These are phyloP conservation scores for Gymnoscopelus braueri DNA, from an alignment of 2,797 vertebrate species.

Conservation along the genomic window DNA sequence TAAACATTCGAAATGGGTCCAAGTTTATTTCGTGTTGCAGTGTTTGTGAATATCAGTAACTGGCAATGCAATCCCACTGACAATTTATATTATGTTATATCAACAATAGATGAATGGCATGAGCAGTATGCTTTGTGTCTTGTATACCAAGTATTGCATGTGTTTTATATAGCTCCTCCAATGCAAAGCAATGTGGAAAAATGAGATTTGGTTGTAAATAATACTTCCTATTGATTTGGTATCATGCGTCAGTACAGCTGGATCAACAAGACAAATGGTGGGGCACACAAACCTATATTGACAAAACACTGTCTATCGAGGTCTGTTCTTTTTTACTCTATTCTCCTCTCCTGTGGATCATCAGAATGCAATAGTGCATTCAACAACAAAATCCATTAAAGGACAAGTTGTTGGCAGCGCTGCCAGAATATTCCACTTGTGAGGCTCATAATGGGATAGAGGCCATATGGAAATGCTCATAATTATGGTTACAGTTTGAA, in stretches of 20 bases:
- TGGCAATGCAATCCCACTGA: too few relatives aligned
- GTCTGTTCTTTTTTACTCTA: not conserved
- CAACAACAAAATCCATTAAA: not conserved
- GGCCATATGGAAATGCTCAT: not conserved
- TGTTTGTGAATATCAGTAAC: too few relatives aligned
- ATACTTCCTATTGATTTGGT: constrained; percentile 29
- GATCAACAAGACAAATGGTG: constrained; percentile 19
- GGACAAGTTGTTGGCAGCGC: not conserved
- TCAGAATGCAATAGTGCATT: constrained; percentile 2
- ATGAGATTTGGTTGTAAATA: constrained; percentile 12
- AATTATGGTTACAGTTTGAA: too few relatives aligned
- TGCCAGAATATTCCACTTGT: not conserved
- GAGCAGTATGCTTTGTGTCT: too few relatives aligned
- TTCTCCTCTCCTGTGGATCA: constrained; percentile 3
- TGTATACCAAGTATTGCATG: too few relatives aligned
- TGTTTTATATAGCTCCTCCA: constrained; percentile 36
- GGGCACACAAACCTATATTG: not conserved
- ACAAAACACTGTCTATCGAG: not conserved
- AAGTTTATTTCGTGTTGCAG: too few relatives aligned
- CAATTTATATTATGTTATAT: too few relatives aligned
- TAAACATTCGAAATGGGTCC: too few relatives aligned
- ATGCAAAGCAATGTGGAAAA: constrained; percentile 41
- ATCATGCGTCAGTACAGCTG: not conserved
- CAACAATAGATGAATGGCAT: too few relatives aligned
- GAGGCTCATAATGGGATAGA: not conserved